Base-by-base conservation (phyloP, 2,113 vertebrate species). In the Chionomys nivalis region DNA sequence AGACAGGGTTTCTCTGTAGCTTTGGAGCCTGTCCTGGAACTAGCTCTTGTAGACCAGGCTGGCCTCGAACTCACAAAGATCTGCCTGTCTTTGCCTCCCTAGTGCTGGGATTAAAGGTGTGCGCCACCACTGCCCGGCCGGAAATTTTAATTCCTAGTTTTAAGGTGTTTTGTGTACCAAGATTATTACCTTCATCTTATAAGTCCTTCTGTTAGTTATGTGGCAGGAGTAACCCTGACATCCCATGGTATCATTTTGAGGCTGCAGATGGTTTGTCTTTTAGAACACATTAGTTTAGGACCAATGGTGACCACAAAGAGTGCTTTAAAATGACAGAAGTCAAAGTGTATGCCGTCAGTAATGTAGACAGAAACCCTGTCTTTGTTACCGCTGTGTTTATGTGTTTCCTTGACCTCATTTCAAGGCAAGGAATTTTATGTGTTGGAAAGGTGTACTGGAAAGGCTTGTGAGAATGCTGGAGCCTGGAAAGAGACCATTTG, bases 341-440 rank as follows among this genome's bases (percentile, higher is more conserved):
- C 94, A 88, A 91, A 79, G 76, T 92, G 17, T 79, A 89, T 47
- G 6, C 42, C 66, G 77, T 31, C 81, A 87, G 49, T 88, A 85
- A 95, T 88, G 92, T 82, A 77, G 79, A 73, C 73, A 89, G 31
- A 85, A 91, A 68, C 44, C 6, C 87, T 17, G 76, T 44, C 90
- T 95, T 81, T 21, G 58, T 87, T 96, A 66, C 42, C 19, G 36
- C 31, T 87, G 16, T 82, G 66, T 58, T 88, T 89, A 66, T 75
- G 26, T 28, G 33, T 63, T 96, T 96, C 85, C 28, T 24, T 86
- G n/a, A 33, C n/a, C 55, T 90, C 76, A 86, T 91, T 92, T 90
- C 90, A 94, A 95, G 24, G 78, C 44, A 3, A 92, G 17, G n/a
- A 58, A 65, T 58, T 96, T 97, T 90, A 92, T 90, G 90, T 87